A percentile compares a stretch with the other conserved stretches of the same genome.
These are phyloP conservation scores for Ferrisia virgata DNA, from an alignment of 2,888 invertebrate genomes.

Conservation along the genomic window DNA sequence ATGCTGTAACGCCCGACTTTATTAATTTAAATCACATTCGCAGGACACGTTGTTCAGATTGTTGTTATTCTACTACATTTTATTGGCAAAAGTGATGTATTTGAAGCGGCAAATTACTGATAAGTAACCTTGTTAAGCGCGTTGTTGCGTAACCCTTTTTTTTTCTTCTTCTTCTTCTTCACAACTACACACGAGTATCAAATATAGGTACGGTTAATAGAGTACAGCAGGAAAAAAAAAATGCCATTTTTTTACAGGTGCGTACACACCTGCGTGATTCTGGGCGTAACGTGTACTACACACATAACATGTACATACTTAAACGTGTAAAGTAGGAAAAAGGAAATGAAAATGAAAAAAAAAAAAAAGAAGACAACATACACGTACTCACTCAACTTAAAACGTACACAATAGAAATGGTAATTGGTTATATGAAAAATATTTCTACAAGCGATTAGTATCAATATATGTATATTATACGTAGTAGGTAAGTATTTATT, in stretches of 20 bases:
- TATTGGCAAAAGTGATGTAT: neutral
- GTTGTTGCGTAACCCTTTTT: slow-evolving; percentile 35
- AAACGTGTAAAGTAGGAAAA: neutral
- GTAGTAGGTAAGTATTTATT: no score
- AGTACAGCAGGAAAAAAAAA: no score
- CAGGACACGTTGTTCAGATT: neutral
- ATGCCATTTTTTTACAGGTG: slow-evolving; percentile 20
- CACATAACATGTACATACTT: no score
- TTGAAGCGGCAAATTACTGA: slow-evolving; percentile 34
- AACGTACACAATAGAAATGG: slow-evolving; percentile 1
- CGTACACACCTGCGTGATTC: slow-evolving; percentile 28
- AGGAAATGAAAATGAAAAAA: neutral
- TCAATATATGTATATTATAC: neutral
- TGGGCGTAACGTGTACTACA: neutral
- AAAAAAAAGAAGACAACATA: neutral
- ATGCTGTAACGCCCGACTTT: neutral
- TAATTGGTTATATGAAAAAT: slow-evolving; percentile 1
- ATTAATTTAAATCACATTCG: neutral
- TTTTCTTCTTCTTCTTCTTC: no score
- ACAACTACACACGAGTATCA: neutral
- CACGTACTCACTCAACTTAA: neutral
- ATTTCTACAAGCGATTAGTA: neutral
- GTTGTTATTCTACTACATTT: no score
- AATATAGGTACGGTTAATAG: no score
- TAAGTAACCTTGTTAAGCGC: slow-evolving; percentile 29